Base-by-base conservation (phyloP, 1,140 invertebrate species). In the Drosophila punjabiensis region DNA sequence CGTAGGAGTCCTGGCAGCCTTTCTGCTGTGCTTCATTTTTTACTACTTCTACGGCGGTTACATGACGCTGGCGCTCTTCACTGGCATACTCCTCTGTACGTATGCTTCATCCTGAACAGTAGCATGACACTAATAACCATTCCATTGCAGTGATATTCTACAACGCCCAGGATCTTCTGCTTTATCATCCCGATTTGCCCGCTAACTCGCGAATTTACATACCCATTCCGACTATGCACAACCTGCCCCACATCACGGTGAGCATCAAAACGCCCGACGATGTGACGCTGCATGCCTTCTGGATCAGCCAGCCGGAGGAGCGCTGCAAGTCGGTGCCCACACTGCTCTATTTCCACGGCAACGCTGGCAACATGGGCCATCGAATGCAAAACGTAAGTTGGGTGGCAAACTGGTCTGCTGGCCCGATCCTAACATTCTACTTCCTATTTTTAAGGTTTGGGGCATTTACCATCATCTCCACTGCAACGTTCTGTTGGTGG, bases 311-410 rank as follows among this genome's bases (percentile, higher is more conserved):
- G 93, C 93, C 95, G 9, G 94, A 95, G 60, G 95, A 96, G 45
- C 94, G 95, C 70, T 94, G 95, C 63, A 94, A 95, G 70, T 93
- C 93, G 45, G 95, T 94, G 53, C 97, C 97, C 3, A 98, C 98
- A 3, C 94, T 99, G 78, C 93, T 99, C 18, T 99, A 97, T 94
- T 96, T 99, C 56, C 98, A 99, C 95, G 98, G 98, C 10, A 99
- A 99, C 96, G 98, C 98, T 68, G 98, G 98, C 18, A 99, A 99
- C 93, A 98, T 99, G 95, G 98, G 98, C 1, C 98, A 99, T 92
- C 96, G 97, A 73, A 93, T 98, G 66, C 95, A 96, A 75, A 97
- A 98, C 93, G 95, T 88, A 48, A 63, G 56, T 35, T 28, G 24
- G 24, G 32, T 30, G 5, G 20, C 9, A 16, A 48, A 2, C 18